Percentiles rank a stretch among this genome's conserved stretches.
phyloP scores from a whole-genome alignment of 2,113 vertebrate genomes.

The Cyprinus carpio region DNA sequence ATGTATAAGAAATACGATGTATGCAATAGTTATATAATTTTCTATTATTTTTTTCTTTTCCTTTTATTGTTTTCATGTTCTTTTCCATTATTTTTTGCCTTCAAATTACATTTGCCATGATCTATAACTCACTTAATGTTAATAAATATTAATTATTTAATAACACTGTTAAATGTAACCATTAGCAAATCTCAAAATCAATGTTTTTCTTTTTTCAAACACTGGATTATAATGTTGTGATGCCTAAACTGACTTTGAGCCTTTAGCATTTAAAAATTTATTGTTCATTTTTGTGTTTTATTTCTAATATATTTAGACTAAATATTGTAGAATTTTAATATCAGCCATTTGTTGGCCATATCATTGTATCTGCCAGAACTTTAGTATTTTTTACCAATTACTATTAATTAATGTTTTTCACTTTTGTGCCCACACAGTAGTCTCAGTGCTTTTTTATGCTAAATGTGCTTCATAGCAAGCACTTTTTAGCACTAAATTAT shows the following conservation, averaged over 20 bases:
- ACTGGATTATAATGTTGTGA: background rate
- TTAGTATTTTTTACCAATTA: background rate
- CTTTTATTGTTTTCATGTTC: background rate
- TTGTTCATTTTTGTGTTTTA: background rate
- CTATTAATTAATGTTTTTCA: background rate
- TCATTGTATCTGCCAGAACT: background rate
- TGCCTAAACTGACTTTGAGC: background rate
- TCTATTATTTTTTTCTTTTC: too few relatives aligned
- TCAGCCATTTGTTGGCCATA: background rate
- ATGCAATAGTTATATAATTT: too few relatives aligned
- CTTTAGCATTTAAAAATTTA: background rate
- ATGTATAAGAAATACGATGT: too few relatives aligned
- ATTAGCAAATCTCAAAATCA: background rate
- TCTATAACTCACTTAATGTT: background rate
- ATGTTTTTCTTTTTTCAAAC: background rate
- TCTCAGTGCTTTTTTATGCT: background rate
- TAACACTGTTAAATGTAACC: background rate
- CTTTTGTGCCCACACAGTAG: background rate
- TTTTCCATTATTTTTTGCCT: background rate
- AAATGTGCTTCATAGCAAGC: background rate
- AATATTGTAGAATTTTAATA: background rate
- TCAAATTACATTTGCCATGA: background rate
- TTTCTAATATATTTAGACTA: background rate
- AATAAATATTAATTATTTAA: background rate
- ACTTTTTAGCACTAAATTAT: conserved; percentile 6